Base-by-base conservation (phyloP, 2,113 vertebrate species). In the Amphiprion percula region DNA sequence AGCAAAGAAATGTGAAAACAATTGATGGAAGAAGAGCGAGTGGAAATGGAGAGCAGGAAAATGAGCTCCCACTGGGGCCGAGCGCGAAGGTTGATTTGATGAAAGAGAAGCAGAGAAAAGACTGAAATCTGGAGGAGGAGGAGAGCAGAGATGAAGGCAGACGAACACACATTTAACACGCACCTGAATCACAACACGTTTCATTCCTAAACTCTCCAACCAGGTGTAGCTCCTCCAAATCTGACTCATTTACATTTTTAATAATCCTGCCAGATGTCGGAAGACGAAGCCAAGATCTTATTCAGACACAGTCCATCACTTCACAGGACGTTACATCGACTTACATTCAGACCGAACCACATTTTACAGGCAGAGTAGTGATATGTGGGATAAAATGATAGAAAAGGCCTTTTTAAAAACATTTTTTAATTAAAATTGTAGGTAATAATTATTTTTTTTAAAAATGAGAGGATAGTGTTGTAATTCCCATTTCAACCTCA, bases 1-100 rank as follows among this genome's bases (percentile, higher is more conserved):
- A 46, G 59, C 0, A 14, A 58, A 68, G 75, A 49, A 63, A 68
- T 14, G 10, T 44, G 49, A 54, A 72, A 79, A 83, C 68, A 79
- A 77, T 46, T 79, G 76, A 75, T 33, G 15, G 50, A 55, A 64
- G 46, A 60, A 49, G 24, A 47, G 50, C 2, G 8, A 60, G 61
- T 39, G 50, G 68, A 73, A 74, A 58, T 23, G 24, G 56, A 66
- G 39, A 26, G 64, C 0, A 1, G 52, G 67, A 49, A 79, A 76
- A 83, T 72, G 46, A 87, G 71, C 37, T 86, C 84, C 75, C 72
- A 33, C 0, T 39, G 64, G 62, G 14, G 11, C 5, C 56, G 33
- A 23, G 33, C 44, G 23, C 46, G 49, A 56, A 63, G 62, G 59
- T 4, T 16, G 62, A 54, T 69, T 26, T 56, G 70, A 82, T 75